Percentiles rank a stretch among this genome's conserved stretches.
Evolutionary conservation across 2,888 invertebrate species (phyloP).

Genomic region (Zaprionus obscuricornis): DNA sequence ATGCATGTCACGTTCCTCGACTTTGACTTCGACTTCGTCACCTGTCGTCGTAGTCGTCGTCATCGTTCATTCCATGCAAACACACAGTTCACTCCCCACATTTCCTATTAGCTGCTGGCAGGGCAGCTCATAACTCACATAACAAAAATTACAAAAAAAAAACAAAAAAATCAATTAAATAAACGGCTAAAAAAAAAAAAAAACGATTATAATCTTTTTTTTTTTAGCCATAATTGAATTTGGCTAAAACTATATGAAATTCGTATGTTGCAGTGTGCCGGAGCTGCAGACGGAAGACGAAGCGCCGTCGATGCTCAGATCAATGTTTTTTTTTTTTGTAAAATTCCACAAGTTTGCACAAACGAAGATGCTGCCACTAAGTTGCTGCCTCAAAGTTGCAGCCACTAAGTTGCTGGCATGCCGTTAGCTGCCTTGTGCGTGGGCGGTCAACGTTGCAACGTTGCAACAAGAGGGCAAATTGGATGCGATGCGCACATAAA

Average conservation of each 20-base stretch:
- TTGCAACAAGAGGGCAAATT: too few relatives aligned
- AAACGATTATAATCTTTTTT: conserved; percentile 33
- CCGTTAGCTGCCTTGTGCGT: conserved; percentile 14
- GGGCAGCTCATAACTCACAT: conserved; percentile 7
- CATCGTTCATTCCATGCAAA: not conserved
- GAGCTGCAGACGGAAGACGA: too few relatives aligned
- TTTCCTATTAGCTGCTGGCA: too few relatives aligned
- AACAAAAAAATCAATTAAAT: conserved; percentile 38
- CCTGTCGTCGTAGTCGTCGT: conserved; percentile 5
- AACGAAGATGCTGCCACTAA: not conserved
- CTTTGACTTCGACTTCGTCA: conserved; percentile 42
- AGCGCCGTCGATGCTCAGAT: not conserved
- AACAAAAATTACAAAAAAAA: conserved; percentile 6
- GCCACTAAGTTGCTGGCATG: conserved; percentile 5
- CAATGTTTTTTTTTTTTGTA: not conserved
- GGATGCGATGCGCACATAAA: conserved; percentile 3
- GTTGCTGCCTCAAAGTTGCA: not conserved
- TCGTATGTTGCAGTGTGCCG: conserved; percentile 15
- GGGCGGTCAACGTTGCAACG: not conserved
- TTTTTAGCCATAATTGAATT: conserved; percentile 32
- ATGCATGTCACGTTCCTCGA: conserved; percentile 64
- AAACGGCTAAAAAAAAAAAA: conserved; percentile 13
- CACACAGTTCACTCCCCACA: not conserved
- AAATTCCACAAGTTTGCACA: too few relatives aligned
- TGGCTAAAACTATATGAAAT: conserved; percentile 27